These are phyloP conservation scores for Lordiphosa stackelbergi DNA, from an alignment of 1,140 invertebrate species.

Conservation along the genomic window DNA sequence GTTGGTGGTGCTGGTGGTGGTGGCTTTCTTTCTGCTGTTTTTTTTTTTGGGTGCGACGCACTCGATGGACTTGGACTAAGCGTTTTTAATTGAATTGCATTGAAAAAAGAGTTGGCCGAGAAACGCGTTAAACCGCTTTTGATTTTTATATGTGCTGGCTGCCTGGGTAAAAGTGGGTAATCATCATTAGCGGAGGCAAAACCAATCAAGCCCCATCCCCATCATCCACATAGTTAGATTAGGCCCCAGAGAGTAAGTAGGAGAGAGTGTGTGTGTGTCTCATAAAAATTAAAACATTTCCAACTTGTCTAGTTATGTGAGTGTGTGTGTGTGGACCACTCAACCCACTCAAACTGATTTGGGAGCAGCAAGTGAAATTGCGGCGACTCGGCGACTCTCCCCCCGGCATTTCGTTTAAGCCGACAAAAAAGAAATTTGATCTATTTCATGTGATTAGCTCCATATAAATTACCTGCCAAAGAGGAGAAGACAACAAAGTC, in stretches of 20 bases:
- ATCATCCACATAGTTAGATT: constrained; percentile 38
- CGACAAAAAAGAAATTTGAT: constrained; percentile 68
- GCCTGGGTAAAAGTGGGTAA: constrained; percentile 68
- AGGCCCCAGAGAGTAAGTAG: constrained; percentile 28
- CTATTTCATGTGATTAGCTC: constrained; percentile 70
- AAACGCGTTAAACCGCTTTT: constrained; percentile 74
- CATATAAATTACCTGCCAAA: constrained; percentile 60
- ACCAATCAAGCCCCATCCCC: constrained; percentile 46
- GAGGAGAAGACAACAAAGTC: constrained; percentile 9
- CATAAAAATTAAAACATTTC: constrained; percentile 67
- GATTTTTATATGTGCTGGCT: constrained; percentile 51
- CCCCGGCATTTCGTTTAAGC: constrained; percentile 8
- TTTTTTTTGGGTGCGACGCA: constrained; percentile 38
- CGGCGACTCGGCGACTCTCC: constrained; percentile 26
- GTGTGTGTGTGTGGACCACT: constrained; percentile 13
- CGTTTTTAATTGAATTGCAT: constrained; percentile 69
- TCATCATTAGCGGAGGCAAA: constrained; percentile 65
- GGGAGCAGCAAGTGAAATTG: constrained; percentile 55
- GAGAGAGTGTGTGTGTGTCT: constrained; percentile 61
- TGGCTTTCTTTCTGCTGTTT: constrained; percentile 26
- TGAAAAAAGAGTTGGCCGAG: constrained; percentile 33
- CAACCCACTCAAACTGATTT: constrained; percentile 27
- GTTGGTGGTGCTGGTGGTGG: constrained; percentile 19
- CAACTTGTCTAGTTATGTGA: constrained; percentile 22
- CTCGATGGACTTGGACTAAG: constrained; percentile 36